Base-by-base conservation (phyloP, 2,888 invertebrate species). In the Epirrhoe tristata region DNA sequence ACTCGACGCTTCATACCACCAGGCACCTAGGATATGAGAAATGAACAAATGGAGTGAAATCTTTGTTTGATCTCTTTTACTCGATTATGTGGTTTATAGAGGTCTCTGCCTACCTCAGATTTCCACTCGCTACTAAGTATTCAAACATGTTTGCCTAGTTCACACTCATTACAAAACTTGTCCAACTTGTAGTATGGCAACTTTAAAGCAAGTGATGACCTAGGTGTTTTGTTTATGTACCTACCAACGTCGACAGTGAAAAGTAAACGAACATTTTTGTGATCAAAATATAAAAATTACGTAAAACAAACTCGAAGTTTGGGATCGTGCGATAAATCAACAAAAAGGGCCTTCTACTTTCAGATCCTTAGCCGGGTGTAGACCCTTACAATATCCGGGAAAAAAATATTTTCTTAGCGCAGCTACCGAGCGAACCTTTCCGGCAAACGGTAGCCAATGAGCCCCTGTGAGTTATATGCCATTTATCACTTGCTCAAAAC, bases 1-100 rank as follows among this genome's bases (percentile, higher is more conserved):
- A 99, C 99, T 24, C 99, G 94, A n/a, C 98, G 94, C 87, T 99
- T 99, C 97, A 99, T 98, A 16, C 98, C 98, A 46, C 98, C 97
- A 6, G 99, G 99, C 32, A 98, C 98, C 95, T 46, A 14, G 12
- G 24, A 39, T 53, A 14, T 53, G 34, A 31, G 43, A 24, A 17
- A 17, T 24, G 36, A 8, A 34, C 34, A 4, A 0, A 7, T 7
- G 7, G 34, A 34, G 0, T 5, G 34, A 34, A 4, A 5, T 7
- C 34, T 12, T 43, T 12, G 5, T 43, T 12, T 12, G 34, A n/a
- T n/a, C n/a, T n/a, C n/a, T 34, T 34, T 7, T 5, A 34, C 6
- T 7, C 34, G 24, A 24, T 3, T 24, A 24, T 24, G 24, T 24
- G 24, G 24, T 24, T 2, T 1, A 24, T 3, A 24, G 24, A 24